Percentiles rank a stretch among this genome's conserved stretches.
Conservation (phyloP, 2,797 vertebrate species). For the Trachops cirrhosus region DNA sequence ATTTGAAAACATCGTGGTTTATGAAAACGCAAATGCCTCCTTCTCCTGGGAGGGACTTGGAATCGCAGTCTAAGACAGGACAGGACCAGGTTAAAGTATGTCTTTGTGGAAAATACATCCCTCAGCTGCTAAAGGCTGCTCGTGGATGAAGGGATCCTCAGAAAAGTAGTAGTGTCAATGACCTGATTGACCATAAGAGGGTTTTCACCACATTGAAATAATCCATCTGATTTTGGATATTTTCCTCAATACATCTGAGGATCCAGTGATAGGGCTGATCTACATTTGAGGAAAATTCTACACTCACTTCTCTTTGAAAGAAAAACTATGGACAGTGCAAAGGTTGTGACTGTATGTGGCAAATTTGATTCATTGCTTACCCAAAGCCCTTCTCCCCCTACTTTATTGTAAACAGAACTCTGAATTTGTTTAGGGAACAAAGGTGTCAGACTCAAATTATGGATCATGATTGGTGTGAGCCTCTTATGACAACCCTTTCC, state of each 20-base stretch:
- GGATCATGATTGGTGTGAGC: neutral
- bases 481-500: neutral
- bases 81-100: neutral
- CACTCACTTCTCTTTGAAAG: neutral
- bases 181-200: neutral
- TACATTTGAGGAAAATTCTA: neutral
- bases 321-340: neutral
- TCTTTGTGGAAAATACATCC: neutral
- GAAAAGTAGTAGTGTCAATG: neutral
- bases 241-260: neutral
- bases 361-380: neutral
- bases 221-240: neutral
- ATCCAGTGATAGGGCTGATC: neutral
- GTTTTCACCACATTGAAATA: neutral
- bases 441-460: neutral
- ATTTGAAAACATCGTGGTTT: neutral
- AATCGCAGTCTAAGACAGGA: neutral
- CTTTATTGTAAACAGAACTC: neutral
- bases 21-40: neutral
- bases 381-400: neutral
- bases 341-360: neutral
- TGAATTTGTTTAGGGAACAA: neutral
- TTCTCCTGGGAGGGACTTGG: neutral
- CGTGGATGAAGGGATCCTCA: neutral
- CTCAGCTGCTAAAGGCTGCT: neutral